Conservation (phyloP, 2,888 invertebrate genomes). For the Campoplex capitator region DNA sequence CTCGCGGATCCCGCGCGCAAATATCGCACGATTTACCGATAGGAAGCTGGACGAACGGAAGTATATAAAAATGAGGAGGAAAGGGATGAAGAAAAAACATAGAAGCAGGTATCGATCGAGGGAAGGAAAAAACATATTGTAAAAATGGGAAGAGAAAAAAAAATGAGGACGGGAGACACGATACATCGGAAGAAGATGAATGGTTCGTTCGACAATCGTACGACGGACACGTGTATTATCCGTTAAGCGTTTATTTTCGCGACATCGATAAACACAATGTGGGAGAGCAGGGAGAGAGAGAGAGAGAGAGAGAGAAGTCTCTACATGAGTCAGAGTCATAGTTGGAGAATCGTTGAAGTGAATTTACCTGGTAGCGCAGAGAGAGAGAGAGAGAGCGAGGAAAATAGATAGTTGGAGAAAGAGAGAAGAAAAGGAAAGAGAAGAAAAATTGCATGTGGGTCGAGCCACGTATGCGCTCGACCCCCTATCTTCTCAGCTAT, state of each 20-base stretch:
- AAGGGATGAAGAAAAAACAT: not conserved
- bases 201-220: constrained; percentile 3
- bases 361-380: not conserved
- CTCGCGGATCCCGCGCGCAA: constrained; percentile 54
- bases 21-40: constrained; percentile 69
- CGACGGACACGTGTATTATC: not conserved
- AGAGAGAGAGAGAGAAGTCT: not conserved
- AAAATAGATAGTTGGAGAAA: constrained; percentile 2
- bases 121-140: not conserved
- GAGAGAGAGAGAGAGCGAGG: not conserved
- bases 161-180: not conserved
- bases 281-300: not conserved
- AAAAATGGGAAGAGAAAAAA: not conserved
- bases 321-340: constrained; percentile 9
- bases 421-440: not conserved
- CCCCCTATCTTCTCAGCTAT: constrained; percentile 34
- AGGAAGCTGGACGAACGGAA: constrained; percentile 63
- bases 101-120: not conserved
- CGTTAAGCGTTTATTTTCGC: not conserved
- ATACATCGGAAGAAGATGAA: not conserved
- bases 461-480: constrained; percentile 79
- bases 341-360: not conserved
- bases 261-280: constrained; percentile 1
- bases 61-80: not conserved
- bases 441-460: constrained; percentile 75